Evolutionary conservation across 2,797 vertebrate genomes (phyloP).

Genomic region (Xerus rutilus): DNA sequence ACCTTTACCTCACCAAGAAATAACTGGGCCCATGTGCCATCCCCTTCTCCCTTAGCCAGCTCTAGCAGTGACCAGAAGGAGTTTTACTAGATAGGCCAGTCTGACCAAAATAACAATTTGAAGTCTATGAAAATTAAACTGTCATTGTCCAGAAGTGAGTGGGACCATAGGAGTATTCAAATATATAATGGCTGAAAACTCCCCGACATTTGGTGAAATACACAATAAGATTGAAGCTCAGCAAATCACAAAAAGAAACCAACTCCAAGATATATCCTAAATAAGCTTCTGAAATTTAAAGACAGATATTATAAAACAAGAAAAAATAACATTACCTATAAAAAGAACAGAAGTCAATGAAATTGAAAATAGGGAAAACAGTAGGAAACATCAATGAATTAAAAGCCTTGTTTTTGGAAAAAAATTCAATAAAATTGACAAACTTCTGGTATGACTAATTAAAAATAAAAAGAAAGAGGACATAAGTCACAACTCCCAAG

Average conservation of each 20-base stretch:
- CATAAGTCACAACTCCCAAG: neutral
- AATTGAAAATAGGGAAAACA: neutral
- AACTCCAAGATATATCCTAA: neutral
- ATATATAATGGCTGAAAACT: neutral
- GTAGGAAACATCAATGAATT: neutral
- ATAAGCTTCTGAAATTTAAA: neutral
- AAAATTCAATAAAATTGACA: neutral
- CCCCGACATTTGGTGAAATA: neutral
- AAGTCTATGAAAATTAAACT: neutral
- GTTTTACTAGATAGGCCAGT: neutral
- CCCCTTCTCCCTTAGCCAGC: neutral
- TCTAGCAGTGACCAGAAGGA: neutral
- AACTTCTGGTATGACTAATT: neutral
- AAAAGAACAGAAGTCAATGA: neutral
- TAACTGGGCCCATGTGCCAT: neutral
- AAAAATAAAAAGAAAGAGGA: conserved; percentile 21
- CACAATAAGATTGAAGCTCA: neutral
- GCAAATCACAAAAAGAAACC: neutral
- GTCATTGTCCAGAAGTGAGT: neutral
- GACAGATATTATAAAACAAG: neutral
- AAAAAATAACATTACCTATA: neutral
- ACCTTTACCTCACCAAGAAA: too few species aligned
- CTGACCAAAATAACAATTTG: neutral
- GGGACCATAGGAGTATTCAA: neutral
- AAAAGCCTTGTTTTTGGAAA: neutral